These are phyloP conservation scores for Lasioglossum malachurum DNA, from an alignment of 2,888 invertebrate species.

Conservation along the genomic window DNA sequence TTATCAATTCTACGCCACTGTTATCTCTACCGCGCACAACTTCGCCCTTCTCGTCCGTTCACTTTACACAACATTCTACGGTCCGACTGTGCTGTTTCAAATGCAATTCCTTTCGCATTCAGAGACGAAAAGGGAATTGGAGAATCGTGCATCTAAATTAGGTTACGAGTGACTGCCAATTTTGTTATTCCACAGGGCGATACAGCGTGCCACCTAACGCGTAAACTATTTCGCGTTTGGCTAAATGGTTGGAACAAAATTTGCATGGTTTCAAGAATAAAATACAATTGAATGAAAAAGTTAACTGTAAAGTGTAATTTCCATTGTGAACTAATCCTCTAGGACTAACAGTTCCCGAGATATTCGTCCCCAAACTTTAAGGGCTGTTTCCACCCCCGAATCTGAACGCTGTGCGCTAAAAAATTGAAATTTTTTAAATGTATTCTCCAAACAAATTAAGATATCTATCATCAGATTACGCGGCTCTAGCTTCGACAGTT, in stretches of 20 bases:
- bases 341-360: not conserved
- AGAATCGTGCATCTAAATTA: not conserved
- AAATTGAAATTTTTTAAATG: too few species aligned
- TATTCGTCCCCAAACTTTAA: too few species aligned
- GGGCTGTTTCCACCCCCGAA: too few species aligned
- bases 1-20: conserved; percentile 21
- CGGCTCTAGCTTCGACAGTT: too few species aligned
- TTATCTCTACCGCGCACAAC: conserved; percentile 11
- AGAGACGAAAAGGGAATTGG: not conserved
- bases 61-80: conserved; percentile 1
- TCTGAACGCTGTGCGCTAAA: too few species aligned
- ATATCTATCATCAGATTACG: too few species aligned
- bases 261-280: too few species aligned
- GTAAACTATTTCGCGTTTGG: not conserved
- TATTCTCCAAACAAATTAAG: too few species aligned
- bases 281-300: too few species aligned
- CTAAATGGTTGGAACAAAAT: not conserved
- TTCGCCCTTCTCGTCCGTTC: not conserved
- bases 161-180: too few species aligned
- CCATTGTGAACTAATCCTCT: too few species aligned
- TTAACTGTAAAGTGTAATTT: too few species aligned
- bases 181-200: not conserved
- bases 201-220: not conserved
- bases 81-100: not conserved
- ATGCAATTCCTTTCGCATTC: not conserved